These are phyloP conservation scores for Sylvia borin DNA, from an alignment of 2,797 vertebrate species.

Conservation along the genomic window DNA sequence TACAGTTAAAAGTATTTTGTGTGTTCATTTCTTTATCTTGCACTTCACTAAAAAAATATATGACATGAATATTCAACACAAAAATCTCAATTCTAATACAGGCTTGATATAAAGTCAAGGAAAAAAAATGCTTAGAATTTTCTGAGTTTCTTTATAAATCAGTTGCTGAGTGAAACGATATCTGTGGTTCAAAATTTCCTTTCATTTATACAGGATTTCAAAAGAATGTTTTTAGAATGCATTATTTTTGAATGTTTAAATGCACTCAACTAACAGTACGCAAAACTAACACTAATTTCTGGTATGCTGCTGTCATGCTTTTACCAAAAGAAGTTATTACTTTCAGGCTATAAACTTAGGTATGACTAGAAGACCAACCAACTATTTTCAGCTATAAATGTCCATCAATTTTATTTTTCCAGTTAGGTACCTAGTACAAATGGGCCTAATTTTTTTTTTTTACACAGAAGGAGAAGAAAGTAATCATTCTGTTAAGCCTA, in stretches of 20 bases:
- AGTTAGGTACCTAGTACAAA: not conserved
- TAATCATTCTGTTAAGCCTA: not conserved
- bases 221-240: not conserved
- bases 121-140: constrained; percentile 31
- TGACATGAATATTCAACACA: not conserved
- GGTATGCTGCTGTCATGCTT: constrained; percentile 19
- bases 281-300: not conserved
- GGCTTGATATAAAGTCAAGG: not conserved
- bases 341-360: not conserved
- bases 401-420: not conserved
- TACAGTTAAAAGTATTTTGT: not conserved
- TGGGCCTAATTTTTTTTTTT: not conserved
- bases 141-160: constrained; percentile 40
- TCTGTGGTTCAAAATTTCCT: constrained; percentile 25
- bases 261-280: not conserved
- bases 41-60: constrained; percentile 6
- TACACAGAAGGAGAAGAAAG: not conserved
- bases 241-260: constrained; percentile 25
- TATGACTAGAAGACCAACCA: not conserved
- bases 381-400: not conserved
- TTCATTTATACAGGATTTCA: not conserved
- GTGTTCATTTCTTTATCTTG: not conserved
- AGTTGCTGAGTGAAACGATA: constrained; percentile 1
- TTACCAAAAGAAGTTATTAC: not conserved
- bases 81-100: constrained; percentile 35